These are phyloP conservation scores for Lepus europaeus DNA, from an alignment of 2,113 vertebrate genomes.

Conservation along the genomic window DNA sequence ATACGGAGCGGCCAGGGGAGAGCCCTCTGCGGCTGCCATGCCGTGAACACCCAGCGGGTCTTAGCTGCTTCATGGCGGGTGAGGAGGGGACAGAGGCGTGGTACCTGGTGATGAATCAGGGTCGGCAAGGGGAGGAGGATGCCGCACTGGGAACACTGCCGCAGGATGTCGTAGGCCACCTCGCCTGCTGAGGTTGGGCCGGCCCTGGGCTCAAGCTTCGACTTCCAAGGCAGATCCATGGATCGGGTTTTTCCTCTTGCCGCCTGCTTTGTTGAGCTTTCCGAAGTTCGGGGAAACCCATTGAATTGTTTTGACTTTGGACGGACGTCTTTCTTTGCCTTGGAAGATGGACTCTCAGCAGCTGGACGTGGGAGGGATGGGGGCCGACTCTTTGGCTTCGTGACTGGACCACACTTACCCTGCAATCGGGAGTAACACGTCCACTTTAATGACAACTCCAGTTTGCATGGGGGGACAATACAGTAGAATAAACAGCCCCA, in stretches of 20 bases:
- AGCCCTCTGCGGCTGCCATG: neutral
- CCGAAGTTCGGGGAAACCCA: neutral
- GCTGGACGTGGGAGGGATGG: neutral
- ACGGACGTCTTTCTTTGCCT: conserved; percentile 51
- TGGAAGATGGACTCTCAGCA: neutral
- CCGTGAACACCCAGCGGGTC: neutral
- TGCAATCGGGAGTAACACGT: too few relatives aligned
- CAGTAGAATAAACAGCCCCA: too few relatives aligned
- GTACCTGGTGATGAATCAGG: conserved; percentile 80
- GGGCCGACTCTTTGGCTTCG: neutral
- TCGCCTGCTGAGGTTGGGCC: neutral
- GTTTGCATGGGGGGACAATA: too few relatives aligned
- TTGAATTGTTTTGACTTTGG: conserved; percentile 72
- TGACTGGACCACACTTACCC: too few relatives aligned
- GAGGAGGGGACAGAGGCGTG: neutral
- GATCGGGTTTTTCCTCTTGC: neutral
- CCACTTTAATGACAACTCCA: too few relatives aligned
- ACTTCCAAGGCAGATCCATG: neutral
- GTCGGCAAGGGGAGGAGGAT: conserved; percentile 81
- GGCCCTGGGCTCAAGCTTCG: neutral
- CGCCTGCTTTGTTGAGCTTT: conserved; percentile 37
- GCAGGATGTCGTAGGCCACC: conserved; percentile 64
- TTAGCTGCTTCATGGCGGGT: neutral
- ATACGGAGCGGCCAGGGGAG: neutral
- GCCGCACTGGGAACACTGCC: conserved; percentile 74